phyloP scores from a whole-genome alignment of 2,113 vertebrate species.

The Tympanuchus pallidicinctus region DNA sequence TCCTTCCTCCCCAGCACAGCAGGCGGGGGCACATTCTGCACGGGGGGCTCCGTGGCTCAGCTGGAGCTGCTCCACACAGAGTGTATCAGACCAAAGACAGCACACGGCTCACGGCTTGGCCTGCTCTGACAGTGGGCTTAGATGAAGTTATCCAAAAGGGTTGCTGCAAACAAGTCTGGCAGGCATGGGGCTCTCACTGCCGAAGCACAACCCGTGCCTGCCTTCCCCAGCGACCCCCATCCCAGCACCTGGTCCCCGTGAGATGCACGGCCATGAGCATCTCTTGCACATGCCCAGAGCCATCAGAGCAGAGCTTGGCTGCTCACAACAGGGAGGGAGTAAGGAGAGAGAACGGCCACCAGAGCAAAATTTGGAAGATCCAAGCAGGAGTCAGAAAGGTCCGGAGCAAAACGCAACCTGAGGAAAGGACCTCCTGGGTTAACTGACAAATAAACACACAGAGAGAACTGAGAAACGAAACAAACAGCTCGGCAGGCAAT shows the following conservation, averaged over 20 bases:
- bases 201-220: not conserved
- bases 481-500: not conserved
- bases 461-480: not conserved
- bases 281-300: not conserved
- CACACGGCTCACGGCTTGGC: not conserved
- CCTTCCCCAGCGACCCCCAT: not conserved
- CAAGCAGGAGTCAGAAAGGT: not conserved
- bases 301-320: not conserved
- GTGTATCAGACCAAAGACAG: not conserved
- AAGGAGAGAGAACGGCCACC: not conserved
- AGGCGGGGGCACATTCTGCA: not conserved
- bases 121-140: not conserved
- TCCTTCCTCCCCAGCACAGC: not conserved
- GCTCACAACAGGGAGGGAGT: not conserved
- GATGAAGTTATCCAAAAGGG: conserved; percentile 15
- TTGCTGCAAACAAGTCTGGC: not conserved
- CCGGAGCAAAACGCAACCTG: not conserved
- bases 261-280: not conserved
- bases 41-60: accelerated
- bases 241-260: not conserved
- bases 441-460: not conserved
- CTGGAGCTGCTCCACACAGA: accelerated
- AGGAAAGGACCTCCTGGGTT: not conserved
- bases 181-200: not conserved
- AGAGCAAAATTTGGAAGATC: not conserved